A percentile compares a stretch with the other conserved stretches of the same genome.
phyloP scores from a whole-genome alignment of 2,888 invertebrate genomes.

The Himalopsyche tibetana region DNA sequence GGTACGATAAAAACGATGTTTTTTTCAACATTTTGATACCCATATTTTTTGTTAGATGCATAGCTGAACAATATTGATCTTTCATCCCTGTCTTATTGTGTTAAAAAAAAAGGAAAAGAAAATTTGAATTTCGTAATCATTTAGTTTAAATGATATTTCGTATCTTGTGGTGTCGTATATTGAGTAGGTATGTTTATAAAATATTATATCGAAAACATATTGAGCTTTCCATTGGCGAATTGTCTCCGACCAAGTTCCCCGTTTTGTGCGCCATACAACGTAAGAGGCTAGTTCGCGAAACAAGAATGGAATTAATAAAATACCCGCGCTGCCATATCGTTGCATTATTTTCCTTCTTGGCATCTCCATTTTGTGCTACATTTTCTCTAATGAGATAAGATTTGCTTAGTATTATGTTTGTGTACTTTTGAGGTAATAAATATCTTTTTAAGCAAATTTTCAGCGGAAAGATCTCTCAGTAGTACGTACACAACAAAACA shows the following conservation, averaged over 20 bases:
- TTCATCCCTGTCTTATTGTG: too few relatives aligned
- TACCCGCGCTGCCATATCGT: constrained; percentile 17
- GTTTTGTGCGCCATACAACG: background rate
- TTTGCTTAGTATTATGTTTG: constrained; percentile 34
- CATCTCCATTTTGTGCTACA: constrained; percentile 31
- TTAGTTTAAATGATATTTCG: too few relatives aligned
- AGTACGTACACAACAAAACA: background rate
- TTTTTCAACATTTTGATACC: too few relatives aligned
- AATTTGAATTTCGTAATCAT: too few relatives aligned
- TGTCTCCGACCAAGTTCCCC: background rate
- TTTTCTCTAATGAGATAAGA: constrained; percentile 34
- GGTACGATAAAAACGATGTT: too few relatives aligned
- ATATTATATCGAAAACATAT: too few relatives aligned
- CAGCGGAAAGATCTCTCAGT: background rate
- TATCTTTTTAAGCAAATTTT: constrained; percentile 21
- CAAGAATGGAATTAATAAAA: constrained; percentile 50
- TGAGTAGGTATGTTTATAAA: too few relatives aligned
- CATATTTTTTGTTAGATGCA: too few relatives aligned
- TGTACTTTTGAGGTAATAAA: constrained; percentile 21
- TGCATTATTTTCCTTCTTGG: constrained; percentile 17
- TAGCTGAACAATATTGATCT: too few relatives aligned
- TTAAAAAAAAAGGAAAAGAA: too few relatives aligned
- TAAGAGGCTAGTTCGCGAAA: constrained; percentile 29
- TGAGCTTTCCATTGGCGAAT: background rate
- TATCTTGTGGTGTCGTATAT: too few relatives aligned